Conservation (phyloP, 1,140 invertebrate species). For the Heliconius congener region DNA sequence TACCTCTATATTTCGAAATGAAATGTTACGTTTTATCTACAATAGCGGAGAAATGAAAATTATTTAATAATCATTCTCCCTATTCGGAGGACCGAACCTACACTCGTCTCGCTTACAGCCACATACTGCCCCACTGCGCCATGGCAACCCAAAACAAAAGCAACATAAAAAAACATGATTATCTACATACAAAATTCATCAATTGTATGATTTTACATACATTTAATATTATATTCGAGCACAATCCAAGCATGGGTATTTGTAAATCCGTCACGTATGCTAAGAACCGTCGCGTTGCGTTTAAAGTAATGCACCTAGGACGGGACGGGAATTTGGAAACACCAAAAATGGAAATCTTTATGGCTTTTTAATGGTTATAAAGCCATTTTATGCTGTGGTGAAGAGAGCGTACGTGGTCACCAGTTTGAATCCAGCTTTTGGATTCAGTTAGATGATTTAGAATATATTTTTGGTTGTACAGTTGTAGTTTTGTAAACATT, state of each 20-base stretch:
- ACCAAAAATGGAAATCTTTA: slow-evolving; percentile 11
- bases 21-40: no score
- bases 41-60: no score
- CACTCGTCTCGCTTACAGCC: no score
- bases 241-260: slow-evolving; percentile 21
- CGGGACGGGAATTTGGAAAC: background rate
- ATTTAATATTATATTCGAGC: slow-evolving; percentile 1
- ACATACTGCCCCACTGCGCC: no score
- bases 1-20: no score
- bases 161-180: background rate
- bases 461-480: background rate
- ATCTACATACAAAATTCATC: slow-evolving; percentile 10
- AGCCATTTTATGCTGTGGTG: background rate
- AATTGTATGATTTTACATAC: slow-evolving; percentile 15
- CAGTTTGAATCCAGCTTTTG: background rate
- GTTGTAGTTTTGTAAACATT: background rate
- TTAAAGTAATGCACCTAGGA: slow-evolving; percentile 21
- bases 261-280: slow-evolving; percentile 31
- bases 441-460: background rate
- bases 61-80: no score
- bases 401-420: slow-evolving; percentile 9
- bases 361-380: slow-evolving; percentile 11
- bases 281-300: slow-evolving; percentile 28
- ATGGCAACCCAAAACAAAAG: background rate
- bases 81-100: no score